These are phyloP conservation scores for Mus spretus DNA, from an alignment of 2,797 vertebrate genomes.

Conservation along the genomic window DNA sequence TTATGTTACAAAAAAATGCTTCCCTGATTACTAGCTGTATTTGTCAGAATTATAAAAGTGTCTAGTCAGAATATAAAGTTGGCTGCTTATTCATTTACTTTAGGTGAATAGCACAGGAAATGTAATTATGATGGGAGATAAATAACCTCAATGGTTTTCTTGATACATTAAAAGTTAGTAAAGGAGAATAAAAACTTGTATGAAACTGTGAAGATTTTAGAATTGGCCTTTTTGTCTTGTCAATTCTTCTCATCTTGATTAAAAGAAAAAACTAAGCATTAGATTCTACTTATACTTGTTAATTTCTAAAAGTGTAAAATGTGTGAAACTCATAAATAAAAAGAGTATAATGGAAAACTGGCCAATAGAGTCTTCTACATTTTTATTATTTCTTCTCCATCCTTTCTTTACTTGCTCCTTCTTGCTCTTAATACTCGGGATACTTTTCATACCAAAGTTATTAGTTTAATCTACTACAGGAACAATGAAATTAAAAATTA, in stretches of 20 bases:
- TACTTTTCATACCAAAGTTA: not conserved
- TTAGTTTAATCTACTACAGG: not conserved
- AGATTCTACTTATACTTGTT: not conserved
- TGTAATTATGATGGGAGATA: not conserved
- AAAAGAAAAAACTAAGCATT: not conserved
- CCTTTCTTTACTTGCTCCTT: not conserved
- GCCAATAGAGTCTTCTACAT: not conserved
- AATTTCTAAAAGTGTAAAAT: not conserved
- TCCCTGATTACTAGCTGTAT: not conserved
- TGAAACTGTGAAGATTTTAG: conserved; percentile 7
- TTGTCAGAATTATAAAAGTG: not conserved
- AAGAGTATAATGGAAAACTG: not conserved
- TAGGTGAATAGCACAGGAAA: not conserved
- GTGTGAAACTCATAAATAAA: not conserved
- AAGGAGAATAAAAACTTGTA: not conserved
- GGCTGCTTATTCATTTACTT: not conserved
- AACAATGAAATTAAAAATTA: not conserved
- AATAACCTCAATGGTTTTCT: not conserved
- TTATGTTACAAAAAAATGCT: not conserved
- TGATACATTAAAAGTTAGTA: not conserved
- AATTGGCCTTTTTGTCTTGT: not conserved
- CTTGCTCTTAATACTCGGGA: not conserved
- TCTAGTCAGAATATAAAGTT: not conserved
- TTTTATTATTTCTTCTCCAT: not conserved
- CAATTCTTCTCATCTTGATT: not conserved